Conservation (phyloP, 2,888 invertebrate genomes). For the Ptilodon capucinus region DNA sequence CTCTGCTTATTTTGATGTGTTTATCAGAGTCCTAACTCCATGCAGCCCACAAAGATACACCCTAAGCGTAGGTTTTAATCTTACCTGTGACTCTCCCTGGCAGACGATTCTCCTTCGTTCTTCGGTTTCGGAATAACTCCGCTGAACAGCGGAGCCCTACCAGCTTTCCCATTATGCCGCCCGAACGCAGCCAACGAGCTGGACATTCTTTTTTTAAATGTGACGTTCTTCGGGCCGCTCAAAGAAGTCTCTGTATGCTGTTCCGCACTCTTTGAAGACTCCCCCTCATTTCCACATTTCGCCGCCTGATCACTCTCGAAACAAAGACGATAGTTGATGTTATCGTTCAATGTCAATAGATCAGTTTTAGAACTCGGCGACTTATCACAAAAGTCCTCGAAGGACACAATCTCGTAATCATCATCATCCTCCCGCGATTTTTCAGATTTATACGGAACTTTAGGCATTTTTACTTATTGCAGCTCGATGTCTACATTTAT, state of each 20-base stretch:
- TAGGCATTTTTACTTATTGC: slow-evolving; percentile 49
- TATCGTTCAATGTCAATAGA: slow-evolving; percentile 78
- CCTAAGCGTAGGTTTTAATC: slow-evolving; percentile 7
- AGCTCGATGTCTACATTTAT: not conserved
- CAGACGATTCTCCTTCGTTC: slow-evolving; percentile 53
- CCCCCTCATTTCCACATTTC: slow-evolving; percentile 59
- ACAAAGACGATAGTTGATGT: slow-evolving; percentile 77
- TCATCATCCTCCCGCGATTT: slow-evolving; percentile 66
- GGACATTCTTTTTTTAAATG: slow-evolving; percentile 57
- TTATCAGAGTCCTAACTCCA: no score
- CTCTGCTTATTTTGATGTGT: no score
- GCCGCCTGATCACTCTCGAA: slow-evolving; percentile 65
- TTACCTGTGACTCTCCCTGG: slow-evolving; percentile 69
- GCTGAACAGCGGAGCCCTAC: slow-evolving; percentile 58
- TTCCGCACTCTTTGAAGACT: slow-evolving; percentile 57
- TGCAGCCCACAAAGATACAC: no score
- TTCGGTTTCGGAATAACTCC: slow-evolving; percentile 63
- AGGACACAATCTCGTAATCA: slow-evolving; percentile 81
- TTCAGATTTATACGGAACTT: slow-evolving; percentile 73
- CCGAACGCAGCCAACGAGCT: slow-evolving; percentile 70
- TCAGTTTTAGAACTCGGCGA: slow-evolving; percentile 77
- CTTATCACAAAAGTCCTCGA: slow-evolving; percentile 84
- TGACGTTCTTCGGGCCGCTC: slow-evolving; percentile 58
- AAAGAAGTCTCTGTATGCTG: slow-evolving; percentile 70
- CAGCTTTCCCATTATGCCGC: slow-evolving; percentile 49